Base-by-base conservation (phyloP, 2,888 invertebrate species). In the Theodoxus fluviatilis region DNA sequence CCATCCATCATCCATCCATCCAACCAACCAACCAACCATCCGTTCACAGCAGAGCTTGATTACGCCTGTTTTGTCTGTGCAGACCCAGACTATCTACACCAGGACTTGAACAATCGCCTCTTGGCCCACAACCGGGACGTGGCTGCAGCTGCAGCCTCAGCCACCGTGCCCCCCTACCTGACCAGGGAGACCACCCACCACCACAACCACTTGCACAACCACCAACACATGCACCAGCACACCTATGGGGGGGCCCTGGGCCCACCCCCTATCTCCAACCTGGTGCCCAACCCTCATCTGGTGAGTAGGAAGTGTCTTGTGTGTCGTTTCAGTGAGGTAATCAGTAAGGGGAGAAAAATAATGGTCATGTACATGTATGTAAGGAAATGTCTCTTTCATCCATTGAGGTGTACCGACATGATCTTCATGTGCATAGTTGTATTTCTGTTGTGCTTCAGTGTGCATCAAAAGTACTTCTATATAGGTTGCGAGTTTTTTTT, bases 11-110 rank as follows among this genome's bases (percentile, higher is more conserved):
- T n/a, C n/a, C n/a, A n/a, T n/a, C n/a, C n/a, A n/a, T n/a, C n/a
- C n/a, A n/a, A n/a, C n/a, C n/a, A n/a, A n/a, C n/a, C n/a, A n/a
- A n/a, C n/a, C n/a, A n/a, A n/a, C n/a, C n/a, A n/a, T n/a, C n/a
- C n/a, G n/a, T 4, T 52, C 52, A 52, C 52, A 52, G 52, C 52
- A 52, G 52, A 52, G 33, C 33, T 28, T 31, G 59, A 31, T 12
- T 12, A 12, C 15, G 43, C 43, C 43, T 18, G 33, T 37, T 67
- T 52, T 61, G 18, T 33, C 33, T 61, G 25, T 61, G 12, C 71
- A 82, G 83, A 78, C 73, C 81, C 79, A 69, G 83, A 83, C 70
- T 78, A 80, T 69, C 71, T 83, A 52, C 78, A 80, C 57, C 81
- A 81, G 68, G 83, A 83, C 72, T 73, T 83, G 68, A 83, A 81